Conservation (phyloP, 2,113 vertebrate species). For the Sinocyclocheilus rhinocerous region DNA sequence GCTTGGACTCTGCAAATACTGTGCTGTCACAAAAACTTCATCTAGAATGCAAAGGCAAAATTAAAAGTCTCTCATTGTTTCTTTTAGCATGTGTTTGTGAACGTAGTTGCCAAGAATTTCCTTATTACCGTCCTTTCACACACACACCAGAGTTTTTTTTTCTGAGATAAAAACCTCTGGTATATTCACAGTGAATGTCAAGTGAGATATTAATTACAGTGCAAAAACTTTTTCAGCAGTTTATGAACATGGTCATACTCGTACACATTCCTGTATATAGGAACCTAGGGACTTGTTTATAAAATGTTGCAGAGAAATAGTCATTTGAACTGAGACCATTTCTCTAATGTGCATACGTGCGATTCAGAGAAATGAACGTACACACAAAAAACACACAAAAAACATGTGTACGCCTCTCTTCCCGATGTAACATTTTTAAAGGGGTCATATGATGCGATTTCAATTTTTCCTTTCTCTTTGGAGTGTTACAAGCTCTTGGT, state of each 20-base stretch:
- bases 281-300: too few species aligned
- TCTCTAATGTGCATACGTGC: too few species aligned
- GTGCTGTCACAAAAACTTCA: constrained; percentile 22
- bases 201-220: neutral
- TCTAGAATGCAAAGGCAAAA: constrained; percentile 39
- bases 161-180: neutral
- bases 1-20: constrained; percentile 45
- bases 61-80: constrained; percentile 28
- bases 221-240: neutral
- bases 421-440: too few species aligned
- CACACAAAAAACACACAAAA: too few species aligned
- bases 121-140: neutral
- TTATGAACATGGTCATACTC: neutral
- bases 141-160: neutral
- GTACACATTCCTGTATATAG: too few species aligned
- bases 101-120: constrained; percentile 37
- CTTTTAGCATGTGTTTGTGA: constrained; percentile 50
- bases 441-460: too few species aligned
- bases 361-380: too few species aligned
- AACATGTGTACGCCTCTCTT: too few species aligned
- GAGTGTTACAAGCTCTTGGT: too few species aligned
- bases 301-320: too few species aligned
- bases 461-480: too few species aligned
- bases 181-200: neutral
- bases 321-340: too few species aligned